Evolutionary conservation across 2,888 invertebrate species (phyloP).

Genomic region (Horisme vitalbata): DNA sequence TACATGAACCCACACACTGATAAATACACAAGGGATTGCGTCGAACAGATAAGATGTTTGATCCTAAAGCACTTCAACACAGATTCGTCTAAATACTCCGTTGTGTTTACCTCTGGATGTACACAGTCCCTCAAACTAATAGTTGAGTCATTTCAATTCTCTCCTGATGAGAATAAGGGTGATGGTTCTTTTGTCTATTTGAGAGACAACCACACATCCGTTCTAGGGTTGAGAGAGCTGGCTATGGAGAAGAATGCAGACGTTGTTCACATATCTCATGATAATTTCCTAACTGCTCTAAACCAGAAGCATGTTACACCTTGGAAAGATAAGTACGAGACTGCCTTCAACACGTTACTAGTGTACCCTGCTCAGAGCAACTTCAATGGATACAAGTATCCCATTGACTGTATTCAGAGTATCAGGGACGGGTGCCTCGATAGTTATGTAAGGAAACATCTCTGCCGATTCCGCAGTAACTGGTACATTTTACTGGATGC

Average conservation of each 20-base stretch:
- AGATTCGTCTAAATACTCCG: conserved; percentile 88
- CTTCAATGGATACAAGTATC: conserved; percentile 96
- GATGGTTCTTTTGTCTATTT: conserved; percentile 89
- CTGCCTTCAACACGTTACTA: conserved; percentile 83
- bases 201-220: conserved; percentile 97
- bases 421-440: conserved; percentile 84
- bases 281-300: conserved; percentile 77
- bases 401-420: conserved; percentile 86
- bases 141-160: conserved; percentile 90
- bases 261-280: conserved; percentile 81
- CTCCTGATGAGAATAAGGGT: conserved; percentile 43
- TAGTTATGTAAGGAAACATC: conserved; percentile 56
- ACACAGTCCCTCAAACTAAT: conserved; percentile 93
- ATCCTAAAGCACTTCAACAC: conserved; percentile 94
- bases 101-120: conserved; percentile 97
- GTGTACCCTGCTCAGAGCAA: conserved; percentile 97
- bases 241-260: conserved; percentile 82
- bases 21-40: conserved; percentile 89
- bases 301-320: conserved; percentile 30
- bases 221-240: conserved; percentile 94
- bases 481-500: conserved; percentile 94
- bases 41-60: conserved; percentile 92
- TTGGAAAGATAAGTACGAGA: conserved; percentile 42
- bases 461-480: conserved; percentile 67
- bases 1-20: conserved; percentile 97